A percentile compares a stretch with the other conserved stretches of the same genome.
Conservation (phyloP, 2,888 invertebrate genomes). For the Drosophila mulleri region DNA sequence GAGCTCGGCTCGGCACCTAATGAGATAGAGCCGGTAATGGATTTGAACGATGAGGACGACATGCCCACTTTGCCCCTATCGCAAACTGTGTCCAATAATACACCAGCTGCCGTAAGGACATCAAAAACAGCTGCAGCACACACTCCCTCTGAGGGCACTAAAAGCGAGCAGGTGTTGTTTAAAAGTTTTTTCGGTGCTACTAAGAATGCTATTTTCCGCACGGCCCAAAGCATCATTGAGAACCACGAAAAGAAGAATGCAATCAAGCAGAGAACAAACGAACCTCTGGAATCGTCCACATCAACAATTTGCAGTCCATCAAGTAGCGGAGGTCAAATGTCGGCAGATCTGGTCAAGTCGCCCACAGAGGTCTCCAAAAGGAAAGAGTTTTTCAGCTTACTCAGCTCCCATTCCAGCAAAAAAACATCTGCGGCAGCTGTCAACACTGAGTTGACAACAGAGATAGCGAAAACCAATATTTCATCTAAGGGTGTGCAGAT, state of each 20-base stretch:
- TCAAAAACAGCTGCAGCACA: constrained; percentile 35
- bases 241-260: constrained; percentile 85
- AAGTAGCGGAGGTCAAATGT: constrained; percentile 15
- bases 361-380: constrained; percentile 84
- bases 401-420: constrained; percentile 83
- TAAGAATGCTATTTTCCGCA: constrained; percentile 85
- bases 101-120: constrained; percentile 20
- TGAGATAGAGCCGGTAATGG: constrained; percentile 43
- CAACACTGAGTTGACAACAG: constrained; percentile 40
- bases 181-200: constrained; percentile 85
- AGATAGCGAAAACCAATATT: constrained; percentile 9
- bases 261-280: constrained; percentile 81
- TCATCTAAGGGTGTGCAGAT: constrained; percentile 13
- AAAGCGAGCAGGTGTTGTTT: constrained; percentile 84
- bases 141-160: constrained; percentile 71
- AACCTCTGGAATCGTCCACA: constrained; percentile 27
- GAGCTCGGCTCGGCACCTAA: constrained; percentile 64
- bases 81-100: not conserved
- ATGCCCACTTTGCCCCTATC: constrained; percentile 2
- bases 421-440: constrained; percentile 81
- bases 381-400: constrained; percentile 84
- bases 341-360: constrained; percentile 80
- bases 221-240: constrained; percentile 85
- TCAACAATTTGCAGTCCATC: constrained; percentile 1
- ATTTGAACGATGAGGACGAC: constrained; percentile 18